Percentiles rank a stretch among this genome's conserved stretches.
Evolutionary conservation across 2,888 invertebrate species (phyloP).

Genomic region (Aphrophora alni): DNA sequence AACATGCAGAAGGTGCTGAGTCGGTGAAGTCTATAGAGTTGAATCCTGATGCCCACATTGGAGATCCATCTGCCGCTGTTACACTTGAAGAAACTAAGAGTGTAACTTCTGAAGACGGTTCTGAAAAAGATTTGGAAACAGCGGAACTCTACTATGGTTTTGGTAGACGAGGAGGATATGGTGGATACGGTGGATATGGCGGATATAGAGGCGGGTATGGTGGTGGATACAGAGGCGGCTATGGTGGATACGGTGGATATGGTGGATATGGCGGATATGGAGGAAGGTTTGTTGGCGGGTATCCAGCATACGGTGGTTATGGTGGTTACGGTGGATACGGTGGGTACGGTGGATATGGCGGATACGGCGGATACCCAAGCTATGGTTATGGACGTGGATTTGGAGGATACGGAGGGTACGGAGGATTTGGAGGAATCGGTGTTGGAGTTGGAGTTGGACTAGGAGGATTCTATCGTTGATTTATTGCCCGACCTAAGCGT

Average conservation of each 20-base stretch:
- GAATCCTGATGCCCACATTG: not conserved
- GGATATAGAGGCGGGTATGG: not conserved
- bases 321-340: slow-evolving; percentile 27
- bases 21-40: not conserved
- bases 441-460: no score
- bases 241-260: slow-evolving; percentile 18
- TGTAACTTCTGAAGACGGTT: not conserved
- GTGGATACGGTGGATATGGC: slow-evolving; percentile 16
- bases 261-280: slow-evolving; percentile 24
- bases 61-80: not conserved
- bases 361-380: not conserved
- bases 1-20: not conserved
- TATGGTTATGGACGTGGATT: not conserved
- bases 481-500: not conserved
- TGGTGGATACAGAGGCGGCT: not conserved
- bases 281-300: slow-evolving; percentile 21
- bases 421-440: no score
- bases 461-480: not conserved
- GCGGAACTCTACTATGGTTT: not conserved
- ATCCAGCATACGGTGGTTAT: slow-evolving; percentile 22
- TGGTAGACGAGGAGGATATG: slow-evolving; percentile 4
- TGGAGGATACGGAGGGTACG: not conserved
- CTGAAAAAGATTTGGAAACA: not conserved
- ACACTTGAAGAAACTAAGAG: not conserved
- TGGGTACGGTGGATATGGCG: not conserved